Evolutionary conservation across 2,113 vertebrate species (phyloP).

Genomic region (Oriolus oriolus): DNA sequence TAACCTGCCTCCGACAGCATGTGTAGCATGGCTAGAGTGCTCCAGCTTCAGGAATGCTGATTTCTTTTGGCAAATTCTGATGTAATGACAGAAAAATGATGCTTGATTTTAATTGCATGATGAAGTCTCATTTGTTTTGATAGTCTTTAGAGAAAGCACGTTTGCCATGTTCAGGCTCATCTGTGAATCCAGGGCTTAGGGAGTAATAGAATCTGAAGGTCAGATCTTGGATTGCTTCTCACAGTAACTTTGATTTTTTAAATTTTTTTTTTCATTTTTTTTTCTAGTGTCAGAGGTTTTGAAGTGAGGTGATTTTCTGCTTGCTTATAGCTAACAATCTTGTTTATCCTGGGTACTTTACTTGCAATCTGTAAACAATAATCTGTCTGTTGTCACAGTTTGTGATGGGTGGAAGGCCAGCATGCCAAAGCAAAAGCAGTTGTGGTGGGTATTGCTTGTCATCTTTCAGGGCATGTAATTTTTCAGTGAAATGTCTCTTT

Average conservation of each 20-base stretch:
- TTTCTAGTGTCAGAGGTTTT: not conserved
- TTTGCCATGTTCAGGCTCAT: not conserved
- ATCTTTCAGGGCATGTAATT: not conserved
- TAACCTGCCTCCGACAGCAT: not conserved
- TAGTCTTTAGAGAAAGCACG: not conserved
- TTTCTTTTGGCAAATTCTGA: slow-evolving; percentile 14
- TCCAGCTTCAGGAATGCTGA: not conserved
- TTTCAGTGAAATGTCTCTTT: not conserved
- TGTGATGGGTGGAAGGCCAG: not conserved
- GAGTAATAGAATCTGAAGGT: not conserved
- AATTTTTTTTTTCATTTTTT: not conserved
- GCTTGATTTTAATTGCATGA: not conserved
- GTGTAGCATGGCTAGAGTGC: not conserved
- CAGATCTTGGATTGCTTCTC: not conserved
- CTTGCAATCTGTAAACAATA: not conserved
- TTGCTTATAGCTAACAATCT: not conserved
- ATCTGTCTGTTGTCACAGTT: not conserved
- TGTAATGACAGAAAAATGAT: not conserved
- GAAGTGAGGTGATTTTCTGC: not conserved
- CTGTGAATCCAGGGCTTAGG: not conserved
- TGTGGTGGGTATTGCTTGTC: not conserved
- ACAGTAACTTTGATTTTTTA: not conserved
- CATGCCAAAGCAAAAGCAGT: not conserved
- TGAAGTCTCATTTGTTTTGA: not conserved
- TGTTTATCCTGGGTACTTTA: not conserved